These are phyloP conservation scores for Drosophila nigromelanica DNA, from an alignment of 1,140 invertebrate genomes.

Conservation along the genomic window DNA sequence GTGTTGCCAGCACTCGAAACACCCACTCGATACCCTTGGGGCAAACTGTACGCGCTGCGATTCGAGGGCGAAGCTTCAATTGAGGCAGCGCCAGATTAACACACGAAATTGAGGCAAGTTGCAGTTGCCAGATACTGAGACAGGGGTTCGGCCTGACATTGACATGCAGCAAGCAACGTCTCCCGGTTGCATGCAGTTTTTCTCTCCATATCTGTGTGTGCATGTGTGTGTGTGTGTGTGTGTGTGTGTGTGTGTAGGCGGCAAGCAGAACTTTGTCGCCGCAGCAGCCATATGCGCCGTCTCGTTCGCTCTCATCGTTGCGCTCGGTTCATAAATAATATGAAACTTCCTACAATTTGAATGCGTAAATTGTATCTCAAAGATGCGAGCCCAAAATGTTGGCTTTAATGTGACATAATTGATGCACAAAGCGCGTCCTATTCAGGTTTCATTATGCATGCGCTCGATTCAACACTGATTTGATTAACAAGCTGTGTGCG, in stretches of 20 bases:
- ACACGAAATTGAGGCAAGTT: conserved; percentile 45
- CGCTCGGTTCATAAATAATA: conserved; percentile 47
- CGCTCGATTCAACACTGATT: conserved; percentile 46
- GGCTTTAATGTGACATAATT: conserved; percentile 78
- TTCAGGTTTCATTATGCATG: conserved; percentile 56
- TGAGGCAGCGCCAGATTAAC: conserved; percentile 58
- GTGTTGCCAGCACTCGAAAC: conserved; percentile 61
- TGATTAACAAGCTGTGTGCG: conserved; percentile 52
- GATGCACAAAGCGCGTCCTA: conserved; percentile 68
- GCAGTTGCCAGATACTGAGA: conserved; percentile 20
- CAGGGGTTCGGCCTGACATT: conserved; percentile 59
- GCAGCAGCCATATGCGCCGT: background rate
- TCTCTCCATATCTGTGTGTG: too few relatives aligned
- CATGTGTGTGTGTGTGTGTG: background rate
- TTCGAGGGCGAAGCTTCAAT: conserved; percentile 55
- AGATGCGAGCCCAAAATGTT: conserved; percentile 45
- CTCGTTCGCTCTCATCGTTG: background rate
- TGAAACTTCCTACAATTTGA: conserved; percentile 75
- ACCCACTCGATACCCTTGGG: conserved; percentile 44
- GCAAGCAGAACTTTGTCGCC: conserved; percentile 23
- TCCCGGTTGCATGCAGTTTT: conserved; percentile 14
- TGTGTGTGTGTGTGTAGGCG: conserved; percentile 53
- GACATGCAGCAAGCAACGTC: conserved; percentile 52
- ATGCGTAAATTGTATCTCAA: conserved; percentile 72
- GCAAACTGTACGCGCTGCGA: conserved; percentile 29